These are phyloP conservation scores for Limnodromus scolopaceus DNA, from an alignment of 2,797 vertebrate genomes.

Conservation along the genomic window DNA sequence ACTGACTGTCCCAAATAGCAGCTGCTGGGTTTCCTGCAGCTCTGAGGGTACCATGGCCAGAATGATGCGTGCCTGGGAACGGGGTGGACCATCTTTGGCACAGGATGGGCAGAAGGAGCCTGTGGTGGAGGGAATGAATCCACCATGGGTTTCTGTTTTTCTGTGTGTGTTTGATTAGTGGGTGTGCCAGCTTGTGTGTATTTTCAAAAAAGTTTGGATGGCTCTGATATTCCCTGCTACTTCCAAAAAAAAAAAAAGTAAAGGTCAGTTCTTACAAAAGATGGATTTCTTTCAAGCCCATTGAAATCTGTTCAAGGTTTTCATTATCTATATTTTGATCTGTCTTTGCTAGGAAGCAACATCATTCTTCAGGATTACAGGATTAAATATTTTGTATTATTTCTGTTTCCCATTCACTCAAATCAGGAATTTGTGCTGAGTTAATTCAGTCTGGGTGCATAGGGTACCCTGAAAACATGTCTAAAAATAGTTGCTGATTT, in stretches of 20 bases:
- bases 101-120: not conserved
- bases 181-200: not conserved
- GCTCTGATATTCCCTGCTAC: not conserved
- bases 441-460: not conserved
- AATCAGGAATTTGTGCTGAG: not conserved
- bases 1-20: not conserved
- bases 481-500: not conserved
- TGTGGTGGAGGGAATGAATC: not conserved
- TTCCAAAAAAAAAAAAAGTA: not conserved
- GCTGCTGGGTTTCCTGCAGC: not conserved
- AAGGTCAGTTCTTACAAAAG: not conserved
- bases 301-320: not conserved
- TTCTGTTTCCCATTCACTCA: not conserved
- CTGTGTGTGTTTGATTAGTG: not conserved
- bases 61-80: accelerated
- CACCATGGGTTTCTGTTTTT: not conserved
- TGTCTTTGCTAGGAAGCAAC: not conserved
- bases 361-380: not conserved
- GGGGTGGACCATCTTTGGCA: not conserved
- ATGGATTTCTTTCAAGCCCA: not conserved
- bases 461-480: not conserved
- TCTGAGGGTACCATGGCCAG: not conserved
- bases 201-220: not conserved
- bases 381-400: not conserved
- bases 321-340: not conserved